Conservation (phyloP, 2,797 vertebrate species). For the Merluccius polli region DNA sequence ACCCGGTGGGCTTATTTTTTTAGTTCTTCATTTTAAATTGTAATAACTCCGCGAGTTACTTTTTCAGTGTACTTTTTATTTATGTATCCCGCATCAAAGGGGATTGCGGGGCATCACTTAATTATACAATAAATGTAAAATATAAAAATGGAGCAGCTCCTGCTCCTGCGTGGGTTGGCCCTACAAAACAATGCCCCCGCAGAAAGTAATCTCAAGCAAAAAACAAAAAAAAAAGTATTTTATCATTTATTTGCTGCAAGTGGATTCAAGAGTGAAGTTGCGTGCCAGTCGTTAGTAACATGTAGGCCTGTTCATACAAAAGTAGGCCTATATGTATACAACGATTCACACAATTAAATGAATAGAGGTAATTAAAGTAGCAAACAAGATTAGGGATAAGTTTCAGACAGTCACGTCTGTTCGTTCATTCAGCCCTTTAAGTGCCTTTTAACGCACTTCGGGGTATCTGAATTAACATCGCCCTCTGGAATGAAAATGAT, state of each 20-base stretch:
- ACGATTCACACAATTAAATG: not conserved
- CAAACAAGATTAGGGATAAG: not conserved
- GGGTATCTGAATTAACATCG: constrained; percentile 2
- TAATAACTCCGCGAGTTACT: not conserved
- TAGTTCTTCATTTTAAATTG: not conserved
- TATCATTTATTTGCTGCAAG: not conserved
- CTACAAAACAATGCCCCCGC: not conserved
- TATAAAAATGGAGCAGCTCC: not conserved
- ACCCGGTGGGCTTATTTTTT: constrained; percentile 20
- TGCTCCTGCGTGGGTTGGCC: not conserved
- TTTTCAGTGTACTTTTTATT: not conserved
- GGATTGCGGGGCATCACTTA: not conserved
- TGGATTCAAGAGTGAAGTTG: not conserved
- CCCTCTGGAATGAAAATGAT: constrained; percentile 22
- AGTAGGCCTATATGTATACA: not conserved
- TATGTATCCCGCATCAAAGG: not conserved
- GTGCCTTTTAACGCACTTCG: not conserved
- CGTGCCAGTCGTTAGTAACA: not conserved
- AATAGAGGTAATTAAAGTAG: not conserved
- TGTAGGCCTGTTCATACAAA: too few relatives aligned
- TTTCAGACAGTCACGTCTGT: not conserved
- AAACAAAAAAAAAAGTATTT: not conserved
- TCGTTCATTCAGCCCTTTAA: not conserved
- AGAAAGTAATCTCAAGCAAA: not conserved
- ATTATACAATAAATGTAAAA: not conserved